Conservation (phyloP, 2,888 invertebrate species). For the Globia sparganii region DNA sequence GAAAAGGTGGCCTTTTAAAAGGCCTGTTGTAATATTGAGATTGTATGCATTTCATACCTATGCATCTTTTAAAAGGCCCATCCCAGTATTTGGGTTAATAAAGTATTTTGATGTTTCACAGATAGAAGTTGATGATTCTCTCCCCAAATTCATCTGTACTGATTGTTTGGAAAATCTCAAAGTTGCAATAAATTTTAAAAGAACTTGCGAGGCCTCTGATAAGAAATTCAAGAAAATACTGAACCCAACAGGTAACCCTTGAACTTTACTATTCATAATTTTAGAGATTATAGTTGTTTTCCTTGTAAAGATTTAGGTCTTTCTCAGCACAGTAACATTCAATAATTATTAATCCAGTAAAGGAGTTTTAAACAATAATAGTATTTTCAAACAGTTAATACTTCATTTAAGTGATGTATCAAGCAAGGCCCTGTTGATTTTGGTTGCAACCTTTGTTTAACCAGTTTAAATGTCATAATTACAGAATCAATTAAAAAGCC, state of each 20-base stretch:
- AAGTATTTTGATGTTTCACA: constrained; percentile 67
- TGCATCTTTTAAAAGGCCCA: not conserved
- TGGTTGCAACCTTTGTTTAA: not conserved
- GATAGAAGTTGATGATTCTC: constrained; percentile 83
- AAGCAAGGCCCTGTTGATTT: not conserved
- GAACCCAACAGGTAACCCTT: constrained; percentile 81
- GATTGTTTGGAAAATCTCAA: constrained; percentile 83
- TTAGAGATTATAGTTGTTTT: not conserved
- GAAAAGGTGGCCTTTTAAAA: not conserved
- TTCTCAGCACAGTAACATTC: not conserved
- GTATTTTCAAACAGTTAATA: not conserved
- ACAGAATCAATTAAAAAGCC: no score
- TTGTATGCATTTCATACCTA: not conserved
- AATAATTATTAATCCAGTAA: constrained; percentile 8
- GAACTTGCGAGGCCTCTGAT: constrained; percentile 83
- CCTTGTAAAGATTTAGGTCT: not conserved
- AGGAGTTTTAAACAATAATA: not conserved
- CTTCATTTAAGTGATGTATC: not conserved
- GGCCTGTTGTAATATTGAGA: not conserved
- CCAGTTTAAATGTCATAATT: not conserved
- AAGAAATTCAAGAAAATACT: constrained; percentile 83
- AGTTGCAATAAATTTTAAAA: constrained; percentile 81
- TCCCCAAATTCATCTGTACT: constrained; percentile 86
- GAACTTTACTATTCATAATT: not conserved
- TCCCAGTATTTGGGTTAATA: constrained; percentile 1